Evolutionary conservation across 1,140 invertebrate genomes (phyloP), one percentile per base, ranked within the genome.

Genomic region (Drosophila nikananu): DNA sequence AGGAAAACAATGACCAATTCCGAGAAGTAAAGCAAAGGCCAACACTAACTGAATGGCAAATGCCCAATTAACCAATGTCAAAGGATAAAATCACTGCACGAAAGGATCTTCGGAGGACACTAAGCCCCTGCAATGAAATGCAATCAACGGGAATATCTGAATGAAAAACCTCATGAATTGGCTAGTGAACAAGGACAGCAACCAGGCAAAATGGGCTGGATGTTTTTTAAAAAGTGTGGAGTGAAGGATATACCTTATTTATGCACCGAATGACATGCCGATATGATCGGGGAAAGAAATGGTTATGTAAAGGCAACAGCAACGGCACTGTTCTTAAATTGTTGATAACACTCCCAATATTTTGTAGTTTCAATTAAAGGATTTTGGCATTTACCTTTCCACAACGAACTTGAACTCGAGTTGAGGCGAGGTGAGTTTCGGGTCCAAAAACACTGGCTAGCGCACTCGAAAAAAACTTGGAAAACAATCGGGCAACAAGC

Each of bases 381-480:
- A 37, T 10, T 21, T 57, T n/a, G 15, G 9, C 10, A 66, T 42
- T 66, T 66, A 66, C 63, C 63, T 66, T 44, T 63, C 61, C 25
- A n/a, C 21, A 21, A 63, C 6, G 17, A 46, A 63, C 39, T 13
- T 4, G 17, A 46, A 63, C 39, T 13, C 21, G 21, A 10, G 19
- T 17, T 13, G 27, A 15, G 25, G 5, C 3, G 17, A 41, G 12
- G 9, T 13, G 32, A 44, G 25, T 1, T 57, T 41, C 3, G 7
- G 39, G 21, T 52, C 35, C 37, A 17, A 73, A 30, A 52, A 41
- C 67, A 72, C 67, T 60, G 67, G 67, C 44, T 48, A 44, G 12
- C 10, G 42, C 71, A 73, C 71, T 73, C 37, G 46, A 73, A 73
- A 73, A 73, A 73, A 73, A 73, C 37, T 60, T 39, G 35, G 42